These are phyloP conservation scores for Sarotherodon lohbergeri DNA, from an alignment of 2,113 vertebrate species.

Conservation along the genomic window DNA sequence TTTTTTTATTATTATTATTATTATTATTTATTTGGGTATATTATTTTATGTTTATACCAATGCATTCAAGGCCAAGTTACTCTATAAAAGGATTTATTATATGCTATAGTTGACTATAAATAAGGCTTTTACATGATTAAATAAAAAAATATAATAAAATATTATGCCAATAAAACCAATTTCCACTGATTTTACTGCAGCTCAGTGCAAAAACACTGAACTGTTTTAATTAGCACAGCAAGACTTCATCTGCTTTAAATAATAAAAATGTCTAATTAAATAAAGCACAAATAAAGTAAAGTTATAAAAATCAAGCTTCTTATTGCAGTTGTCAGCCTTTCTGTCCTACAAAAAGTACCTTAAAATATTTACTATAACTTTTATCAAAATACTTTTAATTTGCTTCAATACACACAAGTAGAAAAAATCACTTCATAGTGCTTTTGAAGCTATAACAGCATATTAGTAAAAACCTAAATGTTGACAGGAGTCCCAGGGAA, in stretches of 20 bases:
- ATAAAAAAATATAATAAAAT: not conserved
- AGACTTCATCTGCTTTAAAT: constrained; percentile 6
- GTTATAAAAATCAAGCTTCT: not conserved
- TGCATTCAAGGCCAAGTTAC: not conserved
- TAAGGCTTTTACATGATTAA: not conserved
- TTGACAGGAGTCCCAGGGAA: not conserved
- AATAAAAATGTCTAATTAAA: not conserved
- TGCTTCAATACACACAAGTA: not conserved
- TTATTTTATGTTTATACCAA: not conserved
- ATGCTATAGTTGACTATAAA: not conserved
- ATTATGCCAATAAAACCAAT: not conserved
- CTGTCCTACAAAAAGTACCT: not conserved
- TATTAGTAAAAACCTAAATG: not conserved
- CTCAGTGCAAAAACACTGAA: not conserved
- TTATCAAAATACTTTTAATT: not conserved
- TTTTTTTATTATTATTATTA: not conserved
- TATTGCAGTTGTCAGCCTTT: not conserved
- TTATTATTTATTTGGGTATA: not conserved
- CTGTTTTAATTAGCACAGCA: not conserved
- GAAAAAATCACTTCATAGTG: not conserved
- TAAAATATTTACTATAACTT: not conserved
- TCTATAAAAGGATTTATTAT: not conserved
- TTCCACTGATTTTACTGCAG: not conserved
- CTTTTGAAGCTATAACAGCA: not conserved
- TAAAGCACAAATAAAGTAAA: not conserved